Percentiles rank a stretch among this genome's conserved stretches.
phyloP scores from a whole-genome alignment of 2,113 vertebrate genomes.

The Vulpes ferrilata region DNA sequence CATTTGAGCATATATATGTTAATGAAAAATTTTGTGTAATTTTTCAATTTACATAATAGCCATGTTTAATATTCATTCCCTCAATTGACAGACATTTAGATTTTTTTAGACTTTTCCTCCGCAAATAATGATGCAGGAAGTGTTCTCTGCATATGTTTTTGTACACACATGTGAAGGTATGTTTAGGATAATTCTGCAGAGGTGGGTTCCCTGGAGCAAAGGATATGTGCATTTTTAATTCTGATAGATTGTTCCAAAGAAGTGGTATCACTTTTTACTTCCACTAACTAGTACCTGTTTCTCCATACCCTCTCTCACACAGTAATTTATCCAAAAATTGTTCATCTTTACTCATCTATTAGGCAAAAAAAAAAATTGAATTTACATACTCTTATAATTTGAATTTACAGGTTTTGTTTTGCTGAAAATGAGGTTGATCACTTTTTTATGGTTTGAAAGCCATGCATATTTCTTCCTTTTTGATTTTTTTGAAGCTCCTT shows the following conservation, averaged over 20 bases:
- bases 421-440: not conserved
- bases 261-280: not conserved
- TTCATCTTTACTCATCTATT: not conserved
- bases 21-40: not conserved
- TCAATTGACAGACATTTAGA: not conserved
- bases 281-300: not conserved
- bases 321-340: not conserved
- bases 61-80: not conserved
- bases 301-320: not conserved
- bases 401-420: not conserved
- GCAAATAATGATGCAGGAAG: not conserved
- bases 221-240: not conserved
- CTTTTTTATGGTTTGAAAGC: not conserved
- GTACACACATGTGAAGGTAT: not conserved
- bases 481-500: not conserved
- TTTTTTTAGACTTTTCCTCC: slow-evolving; percentile 5
- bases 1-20: not conserved
- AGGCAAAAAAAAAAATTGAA: not conserved
- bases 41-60: not conserved
- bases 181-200: not conserved
- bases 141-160: not conserved
- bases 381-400: not conserved
- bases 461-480: not conserved
- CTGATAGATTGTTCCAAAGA: not conserved
- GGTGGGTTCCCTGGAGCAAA: not conserved